Percentiles rank a stretch among this genome's conserved stretches.
These are phyloP conservation scores for Amphipoea lucens DNA, from an alignment of 2,888 invertebrate species.

Conservation along the genomic window DNA sequence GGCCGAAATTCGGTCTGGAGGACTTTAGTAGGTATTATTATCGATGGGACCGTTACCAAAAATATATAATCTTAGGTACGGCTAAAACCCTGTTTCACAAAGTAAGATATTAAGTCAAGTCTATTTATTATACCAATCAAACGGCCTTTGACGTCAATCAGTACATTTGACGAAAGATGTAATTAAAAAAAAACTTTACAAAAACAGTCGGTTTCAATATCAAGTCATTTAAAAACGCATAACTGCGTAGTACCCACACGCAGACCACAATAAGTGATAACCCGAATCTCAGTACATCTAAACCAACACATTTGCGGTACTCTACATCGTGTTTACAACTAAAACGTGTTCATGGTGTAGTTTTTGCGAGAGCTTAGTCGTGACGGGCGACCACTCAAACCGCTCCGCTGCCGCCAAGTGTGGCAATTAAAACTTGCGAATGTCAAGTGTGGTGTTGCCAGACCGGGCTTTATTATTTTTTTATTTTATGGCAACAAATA, in stretches of 20 bases:
- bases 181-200: not conserved
- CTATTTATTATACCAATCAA: not conserved
- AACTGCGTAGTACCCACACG: not conserved
- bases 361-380: slow-evolving; percentile 80
- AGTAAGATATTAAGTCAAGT: not conserved
- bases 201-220: not conserved
- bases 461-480: slow-evolving; percentile 83
- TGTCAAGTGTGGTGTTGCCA: slow-evolving; percentile 84
- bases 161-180: not conserved
- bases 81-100: not conserved
- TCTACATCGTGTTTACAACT: slow-evolving; percentile 75
- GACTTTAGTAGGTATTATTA: not conserved
- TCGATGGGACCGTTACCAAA: not conserved
- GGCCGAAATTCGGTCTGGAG: no score
- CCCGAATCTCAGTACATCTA: slow-evolving; percentile 60
- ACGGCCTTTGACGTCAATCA: not conserved
- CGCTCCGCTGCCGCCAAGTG: slow-evolving; percentile 83
- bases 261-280: slow-evolving; percentile 43
- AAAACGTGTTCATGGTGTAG: slow-evolving; percentile 76
- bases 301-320: slow-evolving; percentile 66
- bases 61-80: not conserved
- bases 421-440: slow-evolving; percentile 90
- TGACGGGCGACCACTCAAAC: slow-evolving; percentile 79
- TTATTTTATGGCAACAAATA: slow-evolving; percentile 81
- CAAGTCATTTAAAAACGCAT: not conserved